A percentile compares a stretch with the other conserved stretches of the same genome.
Evolutionary conservation across 2,797 vertebrate genomes (phyloP).

Genomic region (Fistularia commersonii): DNA sequence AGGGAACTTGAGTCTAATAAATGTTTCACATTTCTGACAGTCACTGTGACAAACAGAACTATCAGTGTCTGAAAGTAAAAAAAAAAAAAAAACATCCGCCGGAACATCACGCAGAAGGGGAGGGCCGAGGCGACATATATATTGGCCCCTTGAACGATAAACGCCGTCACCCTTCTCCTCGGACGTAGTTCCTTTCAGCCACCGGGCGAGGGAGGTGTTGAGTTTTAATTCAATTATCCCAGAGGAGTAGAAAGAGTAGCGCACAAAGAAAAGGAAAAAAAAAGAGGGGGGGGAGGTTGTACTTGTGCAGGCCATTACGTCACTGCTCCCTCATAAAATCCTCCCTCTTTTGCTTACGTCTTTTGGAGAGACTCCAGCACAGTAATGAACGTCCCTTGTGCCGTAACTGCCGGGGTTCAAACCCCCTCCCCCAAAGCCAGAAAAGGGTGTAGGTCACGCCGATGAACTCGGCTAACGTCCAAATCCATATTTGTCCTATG

Average conservation of each 20-base stretch:
- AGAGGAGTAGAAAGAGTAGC: slow-evolving; percentile 40
- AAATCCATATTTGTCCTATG: slow-evolving; percentile 6
- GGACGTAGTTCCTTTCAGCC: slow-evolving; percentile 25
- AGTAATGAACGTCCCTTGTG: too few relatives aligned
- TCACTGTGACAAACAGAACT: slow-evolving; percentile 57
- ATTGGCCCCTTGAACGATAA: not conserved
- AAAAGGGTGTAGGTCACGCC: too few relatives aligned
- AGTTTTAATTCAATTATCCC: slow-evolving; percentile 60
- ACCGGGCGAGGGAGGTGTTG: slow-evolving; percentile 66
- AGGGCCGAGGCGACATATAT: too few relatives aligned
- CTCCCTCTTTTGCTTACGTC: slow-evolving; percentile 60
- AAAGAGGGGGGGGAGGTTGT: slow-evolving; percentile 45
- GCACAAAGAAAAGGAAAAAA: slow-evolving; percentile 23
- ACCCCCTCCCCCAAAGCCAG: too few relatives aligned
- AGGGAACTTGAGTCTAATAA: slow-evolving; percentile 53
- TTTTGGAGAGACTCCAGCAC: slow-evolving; percentile 52
- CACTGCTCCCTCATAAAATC: slow-evolving; percentile 60
- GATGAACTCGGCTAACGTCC: not conserved
- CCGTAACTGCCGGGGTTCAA: too few relatives aligned
- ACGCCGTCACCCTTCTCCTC: not conserved
- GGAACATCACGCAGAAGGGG: slow-evolving; percentile 25
- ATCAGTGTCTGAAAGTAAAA: slow-evolving; percentile 49
- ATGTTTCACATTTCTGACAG: slow-evolving; percentile 61
- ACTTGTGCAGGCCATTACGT: slow-evolving; percentile 70
- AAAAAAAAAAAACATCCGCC: slow-evolving; percentile 32